Conservation (phyloP, 2,113 vertebrate genomes). For the Ciconia maguari region DNA sequence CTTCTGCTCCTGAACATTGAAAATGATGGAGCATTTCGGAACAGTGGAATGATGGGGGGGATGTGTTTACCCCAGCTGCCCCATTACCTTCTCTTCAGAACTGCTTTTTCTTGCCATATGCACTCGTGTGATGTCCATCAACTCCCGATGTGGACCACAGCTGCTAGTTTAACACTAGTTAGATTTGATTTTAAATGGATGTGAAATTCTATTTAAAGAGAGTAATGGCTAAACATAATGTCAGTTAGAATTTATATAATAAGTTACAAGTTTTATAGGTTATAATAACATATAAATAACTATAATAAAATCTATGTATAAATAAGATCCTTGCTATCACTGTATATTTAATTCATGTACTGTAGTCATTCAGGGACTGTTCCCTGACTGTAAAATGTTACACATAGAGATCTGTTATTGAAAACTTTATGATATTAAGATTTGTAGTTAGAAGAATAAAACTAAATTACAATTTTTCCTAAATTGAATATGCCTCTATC, state of each 20-base stretch:
- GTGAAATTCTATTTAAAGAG: neutral
- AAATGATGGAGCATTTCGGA: neutral
- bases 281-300: neutral
- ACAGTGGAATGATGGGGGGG: neutral
- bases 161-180: neutral
- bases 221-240: neutral
- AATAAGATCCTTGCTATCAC: neutral
- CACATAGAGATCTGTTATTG: neutral
- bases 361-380: neutral
- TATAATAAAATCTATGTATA: neutral
- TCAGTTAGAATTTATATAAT: neutral
- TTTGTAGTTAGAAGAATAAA: slow-evolving; percentile 2
- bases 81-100: neutral
- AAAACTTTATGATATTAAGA: neutral
- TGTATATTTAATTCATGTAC: neutral
- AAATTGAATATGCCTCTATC: slow-evolving; percentile 3
- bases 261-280: neutral
- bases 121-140: neutral
- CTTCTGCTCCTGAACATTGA: neutral
- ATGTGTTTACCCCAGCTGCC: neutral
- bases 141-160: neutral
- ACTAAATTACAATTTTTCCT: slow-evolving; percentile 2
- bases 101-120: neutral
- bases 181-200: neutral
- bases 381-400: neutral